Evolutionary conservation across 2,888 invertebrate species (phyloP), one percentile per base, ranked within the genome.

Genomic region (Drosophila phalerata): DNA sequence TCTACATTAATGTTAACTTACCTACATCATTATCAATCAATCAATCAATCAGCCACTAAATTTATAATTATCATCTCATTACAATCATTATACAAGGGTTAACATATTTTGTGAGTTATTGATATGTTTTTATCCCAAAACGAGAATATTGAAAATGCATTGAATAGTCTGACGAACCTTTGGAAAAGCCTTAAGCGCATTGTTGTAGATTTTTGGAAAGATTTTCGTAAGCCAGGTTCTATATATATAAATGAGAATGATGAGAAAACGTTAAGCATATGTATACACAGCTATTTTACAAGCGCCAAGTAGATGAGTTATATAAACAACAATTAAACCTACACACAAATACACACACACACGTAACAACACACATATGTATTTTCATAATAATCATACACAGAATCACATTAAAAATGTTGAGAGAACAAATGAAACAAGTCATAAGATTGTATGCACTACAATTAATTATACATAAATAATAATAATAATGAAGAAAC

Each of bases 331-430:
- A 58, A 42, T 52, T 32, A 49, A 58, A 40, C 25, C 48, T 15
- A 45, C 9, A 52, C 55, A 42, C 9, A 60, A n/a, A n/a, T 25
- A 58, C 17, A 49, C 9, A 60, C 19, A 52, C 19, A 47, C 15
- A 22, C 22, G 3, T 22, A 22, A 52, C 55, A 47, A 9, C 11
- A 56, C 28, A 60, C 25, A 40, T 48, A 40, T 48, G 37, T 82
- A 82, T 83, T 83, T 83, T 84, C 85, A 78, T 86, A 86, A 53
- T 38, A 77, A 73, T 73, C 73, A 82, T 81, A 85, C 76, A 77
- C 30, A 53, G 69, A 68, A 75, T 73, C 83, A 55, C 83, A 77
- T 83, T 73, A n/a, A 71, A 66, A 74, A 76, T 77, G 77, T 74
- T 78, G 47, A 56, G 42, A 74, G 69, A 69, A 62, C 70, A 77